phyloP scores from a whole-genome alignment of 2,113 vertebrate genomes.

The Sinocyclocheilus anophthalmus region DNA sequence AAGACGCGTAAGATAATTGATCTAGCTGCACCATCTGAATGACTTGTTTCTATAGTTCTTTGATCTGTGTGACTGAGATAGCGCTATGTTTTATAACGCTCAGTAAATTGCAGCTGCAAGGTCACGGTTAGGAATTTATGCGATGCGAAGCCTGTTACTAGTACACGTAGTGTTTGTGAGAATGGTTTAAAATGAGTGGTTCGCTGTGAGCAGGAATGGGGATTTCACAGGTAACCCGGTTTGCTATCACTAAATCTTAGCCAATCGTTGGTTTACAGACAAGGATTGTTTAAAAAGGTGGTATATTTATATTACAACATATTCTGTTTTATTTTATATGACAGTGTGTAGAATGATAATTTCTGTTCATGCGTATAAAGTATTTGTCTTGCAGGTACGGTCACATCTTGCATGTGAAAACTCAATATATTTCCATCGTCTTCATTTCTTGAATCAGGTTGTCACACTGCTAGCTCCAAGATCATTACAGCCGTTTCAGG shows the following conservation, averaged over 20 bases:
- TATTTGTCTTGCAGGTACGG: not conserved
- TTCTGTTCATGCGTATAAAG: not conserved
- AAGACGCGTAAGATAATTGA: not conserved
- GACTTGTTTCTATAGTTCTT: not conserved
- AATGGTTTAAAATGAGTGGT: not conserved
- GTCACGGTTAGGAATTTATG: conserved; percentile 18
- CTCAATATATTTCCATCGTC: not conserved
- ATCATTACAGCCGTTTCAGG: not conserved
- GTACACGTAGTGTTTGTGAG: not conserved
- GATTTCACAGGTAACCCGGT: not conserved
- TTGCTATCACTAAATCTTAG: not conserved
- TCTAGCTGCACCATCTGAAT: not conserved
- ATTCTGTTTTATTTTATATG: not conserved
- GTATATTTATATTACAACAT: not conserved
- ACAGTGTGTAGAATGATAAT: not conserved
- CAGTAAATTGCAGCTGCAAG: not conserved
- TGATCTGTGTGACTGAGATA: not conserved
- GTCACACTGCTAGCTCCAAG: not conserved
- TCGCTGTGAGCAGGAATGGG: not conserved
- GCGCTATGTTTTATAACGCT: conserved; percentile 13
- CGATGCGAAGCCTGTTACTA: not conserved
- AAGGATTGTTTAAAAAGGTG: too few relatives aligned
- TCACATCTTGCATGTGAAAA: not conserved
- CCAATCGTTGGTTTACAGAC: not conserved
- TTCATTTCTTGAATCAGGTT: not conserved